phyloP scores from a whole-genome alignment of 2,797 vertebrate genomes.

The Mus minutoides region DNA sequence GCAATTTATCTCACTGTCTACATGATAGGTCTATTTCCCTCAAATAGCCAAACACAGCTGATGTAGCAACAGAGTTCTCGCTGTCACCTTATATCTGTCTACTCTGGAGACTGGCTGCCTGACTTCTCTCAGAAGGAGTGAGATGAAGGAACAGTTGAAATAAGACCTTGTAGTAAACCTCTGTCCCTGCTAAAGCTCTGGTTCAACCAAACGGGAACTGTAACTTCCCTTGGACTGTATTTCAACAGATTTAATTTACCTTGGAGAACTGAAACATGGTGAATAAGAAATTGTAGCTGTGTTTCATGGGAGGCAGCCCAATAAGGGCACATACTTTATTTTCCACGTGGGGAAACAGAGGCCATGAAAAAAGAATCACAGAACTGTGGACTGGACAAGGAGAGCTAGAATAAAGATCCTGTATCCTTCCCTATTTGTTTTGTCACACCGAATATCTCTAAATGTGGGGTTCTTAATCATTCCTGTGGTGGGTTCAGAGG shows the following conservation, averaged over 20 bases:
- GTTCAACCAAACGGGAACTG: background rate
- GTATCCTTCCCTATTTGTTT: background rate
- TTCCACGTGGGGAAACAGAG: background rate
- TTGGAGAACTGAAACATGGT: background rate
- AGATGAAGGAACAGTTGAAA: background rate
- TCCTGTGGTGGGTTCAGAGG: background rate
- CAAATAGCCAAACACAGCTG: background rate
- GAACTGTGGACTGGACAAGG: background rate
- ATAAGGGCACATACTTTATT: background rate
- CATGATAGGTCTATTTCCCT: background rate
- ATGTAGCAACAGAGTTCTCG: background rate
- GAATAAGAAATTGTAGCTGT: background rate
- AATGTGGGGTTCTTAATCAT: background rate
- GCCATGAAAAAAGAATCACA: background rate
- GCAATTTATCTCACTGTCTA: background rate
- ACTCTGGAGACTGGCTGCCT: background rate
- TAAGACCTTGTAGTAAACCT: background rate
- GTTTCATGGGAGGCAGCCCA: background rate
- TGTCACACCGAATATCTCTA: background rate
- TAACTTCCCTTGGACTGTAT: background rate
- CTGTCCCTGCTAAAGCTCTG: fast-evolving
- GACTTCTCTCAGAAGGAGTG: background rate
- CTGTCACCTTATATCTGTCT: fast-evolving
- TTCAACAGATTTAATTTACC: background rate
- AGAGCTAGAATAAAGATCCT: too few relatives aligned